These are phyloP conservation scores for Holocentrus rufus DNA, from an alignment of 2,797 vertebrate species.

Conservation along the genomic window DNA sequence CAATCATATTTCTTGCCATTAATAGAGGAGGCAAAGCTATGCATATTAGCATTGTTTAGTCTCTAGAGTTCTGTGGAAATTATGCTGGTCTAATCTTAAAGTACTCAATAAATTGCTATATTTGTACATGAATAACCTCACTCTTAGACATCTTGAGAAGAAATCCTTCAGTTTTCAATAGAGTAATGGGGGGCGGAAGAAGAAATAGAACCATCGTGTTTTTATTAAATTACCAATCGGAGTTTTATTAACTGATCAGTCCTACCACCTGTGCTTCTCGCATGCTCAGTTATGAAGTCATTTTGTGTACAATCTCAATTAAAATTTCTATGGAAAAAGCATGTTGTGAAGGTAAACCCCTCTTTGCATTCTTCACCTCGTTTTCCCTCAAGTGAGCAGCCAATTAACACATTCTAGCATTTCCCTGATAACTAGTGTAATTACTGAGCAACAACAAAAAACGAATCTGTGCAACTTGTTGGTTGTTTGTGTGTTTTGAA, in stretches of 20 bases:
- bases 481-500: constrained; percentile 13
- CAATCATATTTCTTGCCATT: too few species aligned
- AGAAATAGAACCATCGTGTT: not conserved
- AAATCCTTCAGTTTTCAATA: not conserved
- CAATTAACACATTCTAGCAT: not conserved
- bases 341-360: not conserved
- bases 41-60: too few species aligned
- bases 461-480: not conserved
- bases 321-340: constrained; percentile 1
- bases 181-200: not conserved
- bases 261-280: not conserved
- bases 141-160: not conserved
- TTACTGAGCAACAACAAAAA: not conserved
- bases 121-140: not conserved
- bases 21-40: too few species aligned
- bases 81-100: not conserved
- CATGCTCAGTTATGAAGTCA: not conserved
- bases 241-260: constrained; percentile 3
- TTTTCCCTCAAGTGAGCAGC: too few species aligned
- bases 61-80: not conserved
- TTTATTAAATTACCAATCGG: not conserved
- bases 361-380: not conserved
- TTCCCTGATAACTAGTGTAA: not conserved
- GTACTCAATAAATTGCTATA: not conserved
- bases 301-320: constrained; percentile 7